Evolutionary conservation across 2,888 invertebrate genomes (phyloP).

Genomic region (Subacronicta megacephala): DNA sequence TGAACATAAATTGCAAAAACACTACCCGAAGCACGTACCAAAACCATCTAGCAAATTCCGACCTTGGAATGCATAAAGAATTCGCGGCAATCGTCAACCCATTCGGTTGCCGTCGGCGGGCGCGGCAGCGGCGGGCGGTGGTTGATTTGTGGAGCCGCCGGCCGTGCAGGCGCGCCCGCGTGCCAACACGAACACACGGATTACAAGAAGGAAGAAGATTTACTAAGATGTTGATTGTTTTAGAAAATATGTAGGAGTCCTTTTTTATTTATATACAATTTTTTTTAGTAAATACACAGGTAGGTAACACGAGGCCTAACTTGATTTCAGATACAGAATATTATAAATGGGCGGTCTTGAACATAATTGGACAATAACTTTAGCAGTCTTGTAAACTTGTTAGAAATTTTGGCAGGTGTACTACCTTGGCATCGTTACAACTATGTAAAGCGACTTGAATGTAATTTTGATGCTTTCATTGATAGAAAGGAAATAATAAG

Average conservation of each 20-base stretch:
- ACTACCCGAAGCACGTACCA: conserved; percentile 56
- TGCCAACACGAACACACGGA: conserved; percentile 65
- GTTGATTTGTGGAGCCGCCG: conserved; percentile 73
- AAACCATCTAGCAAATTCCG: conserved; percentile 63
- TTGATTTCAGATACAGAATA: background rate
- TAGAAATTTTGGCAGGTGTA: too few species aligned
- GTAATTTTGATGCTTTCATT: too few species aligned
- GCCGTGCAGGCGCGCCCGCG: conserved; percentile 55
- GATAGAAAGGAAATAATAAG: too few species aligned
- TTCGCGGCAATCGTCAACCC: conserved; percentile 58
- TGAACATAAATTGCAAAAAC: background rate
- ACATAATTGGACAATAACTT: background rate
- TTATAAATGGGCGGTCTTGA: too few species aligned
- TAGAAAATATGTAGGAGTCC: too few species aligned
- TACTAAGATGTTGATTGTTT: conserved; percentile 38
- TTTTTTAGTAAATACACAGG: too few species aligned
- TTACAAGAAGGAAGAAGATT: conserved; percentile 45
- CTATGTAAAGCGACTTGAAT: too few species aligned
- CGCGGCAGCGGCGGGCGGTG: conserved; percentile 37
- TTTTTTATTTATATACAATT: too few species aligned
- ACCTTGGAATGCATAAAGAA: conserved; percentile 62
- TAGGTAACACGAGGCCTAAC: too few species aligned
- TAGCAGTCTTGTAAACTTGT: too few species aligned
- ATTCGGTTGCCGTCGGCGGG: conserved; percentile 42
- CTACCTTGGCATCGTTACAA: too few species aligned